phyloP scores from a whole-genome alignment of 2,888 invertebrate genomes.

The Eurytoma adleriae region DNA sequence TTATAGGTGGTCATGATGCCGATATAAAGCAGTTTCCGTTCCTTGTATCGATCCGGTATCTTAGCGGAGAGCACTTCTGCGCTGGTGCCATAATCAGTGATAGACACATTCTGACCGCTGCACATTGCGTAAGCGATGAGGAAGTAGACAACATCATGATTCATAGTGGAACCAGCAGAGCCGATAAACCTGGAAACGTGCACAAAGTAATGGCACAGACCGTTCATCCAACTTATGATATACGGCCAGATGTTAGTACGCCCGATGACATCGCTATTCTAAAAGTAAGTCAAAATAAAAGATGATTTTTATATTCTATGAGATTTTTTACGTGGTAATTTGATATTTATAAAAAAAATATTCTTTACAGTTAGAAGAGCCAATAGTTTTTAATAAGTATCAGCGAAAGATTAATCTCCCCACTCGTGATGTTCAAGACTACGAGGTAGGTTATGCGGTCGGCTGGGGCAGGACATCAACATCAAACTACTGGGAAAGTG shows the following conservation, averaged over 20 bases:
- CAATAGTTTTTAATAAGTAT: neutral
- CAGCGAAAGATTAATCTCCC: constrained; percentile 2
- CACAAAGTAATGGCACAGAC: too few relatives aligned
- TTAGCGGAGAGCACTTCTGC: constrained; percentile 76
- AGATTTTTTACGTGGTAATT: too few relatives aligned
- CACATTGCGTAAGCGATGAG: constrained; percentile 76
- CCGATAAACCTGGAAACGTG: too few relatives aligned
- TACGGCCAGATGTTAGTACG: too few relatives aligned
- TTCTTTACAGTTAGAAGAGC: neutral
- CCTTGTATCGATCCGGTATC: constrained; percentile 60
- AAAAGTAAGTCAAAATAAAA: neutral
- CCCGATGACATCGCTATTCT: too few relatives aligned
- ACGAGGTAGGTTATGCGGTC: neutral
- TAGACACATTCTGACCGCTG: constrained; percentile 79
- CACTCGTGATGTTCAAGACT: neutral
- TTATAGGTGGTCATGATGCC: constrained; percentile 59
- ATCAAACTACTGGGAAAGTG: neutral
- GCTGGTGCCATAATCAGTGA: constrained; percentile 78
- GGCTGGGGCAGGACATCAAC: constrained; percentile 9
- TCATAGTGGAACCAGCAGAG: too few relatives aligned
- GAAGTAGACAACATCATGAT: too few relatives aligned
- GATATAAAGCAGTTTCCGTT: constrained; percentile 61
- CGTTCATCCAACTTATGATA: too few relatives aligned
- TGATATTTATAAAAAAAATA: neutral
- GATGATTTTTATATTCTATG: neutral